Percentiles rank a stretch among this genome's conserved stretches.
phyloP scores from a whole-genome alignment of 2,113 vertebrate species.

The Tetrax tetrax region DNA sequence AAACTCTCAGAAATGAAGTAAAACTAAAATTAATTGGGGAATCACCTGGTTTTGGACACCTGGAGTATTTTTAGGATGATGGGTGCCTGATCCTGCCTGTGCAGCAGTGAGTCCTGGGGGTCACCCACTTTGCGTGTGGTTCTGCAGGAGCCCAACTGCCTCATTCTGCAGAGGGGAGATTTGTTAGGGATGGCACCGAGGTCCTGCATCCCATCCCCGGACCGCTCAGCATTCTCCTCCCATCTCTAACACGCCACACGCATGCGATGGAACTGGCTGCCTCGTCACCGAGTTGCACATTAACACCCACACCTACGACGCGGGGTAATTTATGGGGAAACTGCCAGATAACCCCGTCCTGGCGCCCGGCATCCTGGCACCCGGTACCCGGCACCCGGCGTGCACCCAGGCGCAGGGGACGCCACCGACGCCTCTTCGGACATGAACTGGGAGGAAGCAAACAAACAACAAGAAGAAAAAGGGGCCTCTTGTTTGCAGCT shows the following conservation, averaged over 20 bases:
- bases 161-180: not conserved
- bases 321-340: not conserved
- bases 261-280: not conserved
- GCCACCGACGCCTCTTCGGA: not conserved
- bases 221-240: not conserved
- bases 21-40: not conserved
- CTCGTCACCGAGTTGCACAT: not conserved
- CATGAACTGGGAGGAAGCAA: not conserved
- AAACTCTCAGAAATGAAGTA: not conserved
- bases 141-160: not conserved
- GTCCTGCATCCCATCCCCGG: fast-evolving
- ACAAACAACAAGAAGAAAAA: not conserved
- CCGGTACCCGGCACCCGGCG: not conserved
- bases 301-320: not conserved
- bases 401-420: not conserved
- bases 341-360: not conserved
- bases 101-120: not conserved
- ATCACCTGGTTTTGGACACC: not conserved
- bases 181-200: not conserved
- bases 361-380: not conserved
- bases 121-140: not conserved
- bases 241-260: fast-evolving
- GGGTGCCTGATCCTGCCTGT: not conserved
- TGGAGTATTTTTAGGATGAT: not conserved
- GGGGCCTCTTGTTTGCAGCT: constrained; percentile 3